Evolutionary conservation across 2,888 invertebrate species (phyloP), one percentile per base, ranked within the genome.

Genomic region (Chrysina gloriosa): DNA sequence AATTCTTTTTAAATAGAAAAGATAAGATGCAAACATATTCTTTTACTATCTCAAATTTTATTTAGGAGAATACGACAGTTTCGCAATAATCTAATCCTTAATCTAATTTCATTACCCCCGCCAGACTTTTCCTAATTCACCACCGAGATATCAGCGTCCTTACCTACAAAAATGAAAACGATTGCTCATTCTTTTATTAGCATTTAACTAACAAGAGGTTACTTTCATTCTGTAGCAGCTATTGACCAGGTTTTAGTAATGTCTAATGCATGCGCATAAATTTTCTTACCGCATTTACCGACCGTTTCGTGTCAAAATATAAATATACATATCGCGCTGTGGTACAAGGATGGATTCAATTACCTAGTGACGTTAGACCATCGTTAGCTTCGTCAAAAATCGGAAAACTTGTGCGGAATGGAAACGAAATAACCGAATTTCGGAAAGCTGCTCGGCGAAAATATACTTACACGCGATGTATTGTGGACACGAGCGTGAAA

Each of bases 191-290:
- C n/a, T 14, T 11, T 36, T 36, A 36, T 36, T 36, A 36, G 14
- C 36, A 36, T 36, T 36, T 36, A n/a, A 36, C 14, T 36, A 9
- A 9, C n/a, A 36, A 36, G n/a, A 36, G 48, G 6, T 23, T 25
- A 25, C 52, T 19, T n/a, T 31, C 52, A 52, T 42, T 42, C 42
- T 19, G 58, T 14, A 25, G 21, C 58, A 25, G n/a, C 58, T 61
- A 61, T 61, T 61, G 58, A 61, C 58, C 58, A 61, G 54, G 36
- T 61, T 29, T 61, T 61, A 61, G 36, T 19, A 25, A 29, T 5
- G 29, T n/a, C 23, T 61, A 61, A 61, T 61, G 58, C 42, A 61
- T 61, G 58, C 42, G 42, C 58, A 61, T 61, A 61, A 61, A 61
- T 61, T 61, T 61, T 11, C 58, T 0, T 42, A 61, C 56, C 56